Conservation (phyloP, 2,797 vertebrate species). For the Myotis daubentonii region DNA sequence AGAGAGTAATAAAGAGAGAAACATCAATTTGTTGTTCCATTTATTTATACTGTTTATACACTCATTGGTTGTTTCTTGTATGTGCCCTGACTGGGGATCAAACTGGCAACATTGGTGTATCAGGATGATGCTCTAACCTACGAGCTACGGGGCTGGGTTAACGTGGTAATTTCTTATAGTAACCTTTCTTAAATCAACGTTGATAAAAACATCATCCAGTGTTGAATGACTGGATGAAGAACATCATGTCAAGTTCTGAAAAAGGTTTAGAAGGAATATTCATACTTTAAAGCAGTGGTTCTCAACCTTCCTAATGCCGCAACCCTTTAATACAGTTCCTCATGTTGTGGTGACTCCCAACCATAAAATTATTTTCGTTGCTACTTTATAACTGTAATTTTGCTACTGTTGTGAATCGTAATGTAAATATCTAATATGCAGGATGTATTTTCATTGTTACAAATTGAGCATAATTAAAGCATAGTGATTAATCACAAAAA, state of each 20-base stretch:
- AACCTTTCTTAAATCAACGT: conserved; percentile 47
- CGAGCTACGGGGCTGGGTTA: background rate
- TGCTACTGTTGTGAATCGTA: too few relatives aligned
- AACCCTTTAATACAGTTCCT: too few relatives aligned
- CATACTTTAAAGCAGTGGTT: background rate
- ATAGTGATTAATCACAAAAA: too few relatives aligned
- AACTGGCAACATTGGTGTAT: background rate
- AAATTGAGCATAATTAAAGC: too few relatives aligned
- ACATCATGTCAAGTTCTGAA: conserved; percentile 23
- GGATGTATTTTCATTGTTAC: too few relatives aligned
- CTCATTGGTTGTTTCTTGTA: background rate
- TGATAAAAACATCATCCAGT: conserved; percentile 9
- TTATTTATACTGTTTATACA: background rate
- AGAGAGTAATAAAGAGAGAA: background rate
- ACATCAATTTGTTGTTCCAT: background rate
- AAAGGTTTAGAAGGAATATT: background rate
- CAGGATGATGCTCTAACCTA: background rate
- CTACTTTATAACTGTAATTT: too few relatives aligned
- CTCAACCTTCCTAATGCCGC: too few relatives aligned
- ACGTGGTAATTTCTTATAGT: conserved; percentile 21
- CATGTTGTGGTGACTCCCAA: too few relatives aligned
- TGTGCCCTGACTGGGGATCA: background rate
- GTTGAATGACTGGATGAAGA: background rate
- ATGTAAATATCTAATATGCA: too few relatives aligned
- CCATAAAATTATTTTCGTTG: too few relatives aligned